Conservation (phyloP, 2,888 invertebrate genomes). For the Endotricha flammealis region DNA sequence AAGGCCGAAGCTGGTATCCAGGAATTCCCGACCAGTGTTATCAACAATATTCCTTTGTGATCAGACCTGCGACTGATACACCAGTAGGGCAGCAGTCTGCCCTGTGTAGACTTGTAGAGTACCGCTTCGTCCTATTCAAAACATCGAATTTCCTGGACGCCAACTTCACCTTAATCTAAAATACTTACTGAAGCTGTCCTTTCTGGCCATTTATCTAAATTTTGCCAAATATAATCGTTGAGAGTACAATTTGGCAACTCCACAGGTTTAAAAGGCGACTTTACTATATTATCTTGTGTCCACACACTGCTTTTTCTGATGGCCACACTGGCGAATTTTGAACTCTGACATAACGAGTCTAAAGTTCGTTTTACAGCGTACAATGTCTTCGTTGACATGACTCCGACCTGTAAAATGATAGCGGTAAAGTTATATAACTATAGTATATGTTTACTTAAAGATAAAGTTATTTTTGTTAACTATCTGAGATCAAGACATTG, state of each 20-base stretch:
- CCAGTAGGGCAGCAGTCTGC: too few species aligned
- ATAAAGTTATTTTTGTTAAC: too few species aligned
- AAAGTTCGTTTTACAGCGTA: conserved; percentile 37
- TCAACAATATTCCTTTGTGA: too few species aligned
- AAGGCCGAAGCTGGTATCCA: too few species aligned
- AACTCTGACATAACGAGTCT: conserved; percentile 25
- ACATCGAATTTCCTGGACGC: too few species aligned
- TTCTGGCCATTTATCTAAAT: conserved; percentile 81
- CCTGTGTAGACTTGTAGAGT: too few species aligned
- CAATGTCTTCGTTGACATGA: conserved; percentile 40
- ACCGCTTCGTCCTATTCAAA: too few species aligned
- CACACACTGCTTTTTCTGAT: conserved; percentile 47
- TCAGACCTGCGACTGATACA: too few species aligned
- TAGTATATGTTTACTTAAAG: too few species aligned
- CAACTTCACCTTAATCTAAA: not conserved
- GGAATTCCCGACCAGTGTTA: too few species aligned
- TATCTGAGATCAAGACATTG: too few species aligned
- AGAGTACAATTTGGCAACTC: conserved; percentile 73
- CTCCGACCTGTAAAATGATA: not conserved
- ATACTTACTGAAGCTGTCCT: conserved; percentile 79
- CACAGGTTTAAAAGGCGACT: conserved; percentile 71
- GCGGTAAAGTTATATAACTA: too few species aligned
- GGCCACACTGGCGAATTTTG: conserved; percentile 29
- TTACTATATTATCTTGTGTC: conserved; percentile 53
- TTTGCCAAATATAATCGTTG: conserved; percentile 80